Evolutionary conservation across 2,797 vertebrate genomes (phyloP), one percentile per base, ranked within the genome.

Genomic region (Thunnus albacares): DNA sequence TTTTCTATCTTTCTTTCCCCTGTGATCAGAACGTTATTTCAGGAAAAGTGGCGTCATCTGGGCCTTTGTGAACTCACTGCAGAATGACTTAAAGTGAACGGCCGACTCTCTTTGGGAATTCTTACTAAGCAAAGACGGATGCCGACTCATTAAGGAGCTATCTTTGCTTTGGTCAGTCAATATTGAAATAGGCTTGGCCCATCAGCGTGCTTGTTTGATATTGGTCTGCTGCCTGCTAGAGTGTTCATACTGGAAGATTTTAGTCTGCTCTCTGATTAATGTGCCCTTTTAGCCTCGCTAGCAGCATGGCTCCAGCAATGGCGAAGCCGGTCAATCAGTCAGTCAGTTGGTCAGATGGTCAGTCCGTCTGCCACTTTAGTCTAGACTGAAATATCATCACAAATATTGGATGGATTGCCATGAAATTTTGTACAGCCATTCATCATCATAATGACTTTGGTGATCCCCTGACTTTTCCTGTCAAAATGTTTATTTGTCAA

Each of bases 141-240:
- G 64, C 73, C 59, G 66, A 81, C 84, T 93, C 84, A 90, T 87
- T 82, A 80, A 85, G 72, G 56, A 51, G 58, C 74, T 57, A 82
- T 88, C 81, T 90, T 91, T 87, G 65, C 84, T 80, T 81, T 87
- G 77, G 88, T 85, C 83, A 73, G 87, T 85, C 84, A 81, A 84
- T 89, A 92, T 93, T 91, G 82, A 87, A 90, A 84, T 81, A 75
- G 77, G 51, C 63, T 73, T n/a, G 33, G 58, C 69, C 67, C 59
- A 72, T 83, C 82, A 86, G 80, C 74, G 22, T 52, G 71, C 53
- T 82, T 87, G 80, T 75, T 91, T 90, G 79, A 83, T 80, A 81
- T 87, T 52, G 75, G 84, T 82, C 33, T 57, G 38, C 67, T 85
- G 86, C 71, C 66, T 51, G 59, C 71, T 77, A 67, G 66, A 75